Evolutionary conservation across 2,113 vertebrate genomes (phyloP), one percentile per base, ranked within the genome.

Genomic region (Daphoenositta chrysoptera): DNA sequence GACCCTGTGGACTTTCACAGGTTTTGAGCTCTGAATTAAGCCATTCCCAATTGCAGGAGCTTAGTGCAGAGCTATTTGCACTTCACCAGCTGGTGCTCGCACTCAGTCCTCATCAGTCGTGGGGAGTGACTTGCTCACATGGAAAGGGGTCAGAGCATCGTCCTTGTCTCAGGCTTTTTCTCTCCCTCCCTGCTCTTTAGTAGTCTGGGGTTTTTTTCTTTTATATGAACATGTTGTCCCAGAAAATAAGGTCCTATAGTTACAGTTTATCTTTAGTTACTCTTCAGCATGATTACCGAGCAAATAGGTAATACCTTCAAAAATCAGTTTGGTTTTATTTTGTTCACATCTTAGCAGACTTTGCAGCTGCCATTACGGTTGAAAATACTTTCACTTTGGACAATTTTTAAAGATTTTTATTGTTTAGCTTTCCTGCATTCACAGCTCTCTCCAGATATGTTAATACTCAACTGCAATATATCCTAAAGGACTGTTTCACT

Each of bases 321-420:
- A 93, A 95, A 68, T 90, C 37, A 78, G 22, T 78, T 68, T 42
- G 23, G 9, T 71, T 96, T 93, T 57, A 24, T 89, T 91, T 94
- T 87, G 22, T 65, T 94, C 30, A 51, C 40, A 30, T 90, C 33
- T 78, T 68, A 30, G 8, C 47, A 77, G 63, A 26, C 50, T 91
- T 50, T 81, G 26, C 47, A 79, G 50, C 23, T 60, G 63, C 42
- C 3, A 7, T 89, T 89, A 48, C 31, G 28, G 37, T 70, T 81
- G 65, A n/a, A 79, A 81, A 73, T 27, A 19, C 20, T 86, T 93
- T 48, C 57, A n/a, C 42, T 50, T 68, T 15, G 13, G 40, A 65
- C 42, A 37, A 4, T 24, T 28, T 68, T 48, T 9, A 7, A 37
- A n/a, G 13, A n/a, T 50, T 42, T 39, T 28, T 71, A 28, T 44